These are phyloP conservation scores for Drosophila fuyamai DNA, from an alignment of 1,140 invertebrate genomes.

Conservation along the genomic window DNA sequence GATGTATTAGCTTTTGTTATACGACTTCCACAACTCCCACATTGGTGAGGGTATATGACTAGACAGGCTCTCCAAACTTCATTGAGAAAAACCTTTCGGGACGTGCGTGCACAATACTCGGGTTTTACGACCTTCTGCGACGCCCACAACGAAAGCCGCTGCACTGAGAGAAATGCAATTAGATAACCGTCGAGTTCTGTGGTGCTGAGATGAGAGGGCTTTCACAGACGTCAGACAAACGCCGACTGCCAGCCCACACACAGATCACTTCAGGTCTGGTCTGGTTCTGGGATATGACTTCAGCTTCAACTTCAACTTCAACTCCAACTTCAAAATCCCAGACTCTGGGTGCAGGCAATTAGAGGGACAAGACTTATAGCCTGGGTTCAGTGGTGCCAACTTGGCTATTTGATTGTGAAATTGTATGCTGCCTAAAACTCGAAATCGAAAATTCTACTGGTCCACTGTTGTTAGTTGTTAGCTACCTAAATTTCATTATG, in stretches of 20 bases:
- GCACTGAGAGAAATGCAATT: slow-evolving; percentile 73
- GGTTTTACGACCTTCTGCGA: slow-evolving; percentile 77
- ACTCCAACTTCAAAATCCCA: slow-evolving; percentile 11
- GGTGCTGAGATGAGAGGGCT: slow-evolving; percentile 30
- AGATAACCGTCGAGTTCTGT: slow-evolving; percentile 26
- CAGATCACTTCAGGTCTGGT: slow-evolving; percentile 37
- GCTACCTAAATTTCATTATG: background rate
- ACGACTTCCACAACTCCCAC: slow-evolving; percentile 1
- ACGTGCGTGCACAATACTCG: slow-evolving; percentile 73
- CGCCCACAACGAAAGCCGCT: slow-evolving; percentile 62
- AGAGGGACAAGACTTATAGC: slow-evolving; percentile 33
- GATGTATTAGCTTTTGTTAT: background rate
- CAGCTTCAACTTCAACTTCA: slow-evolving; percentile 21
- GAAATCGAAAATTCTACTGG: background rate
- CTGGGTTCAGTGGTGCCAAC: slow-evolving; percentile 13
- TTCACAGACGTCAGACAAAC: slow-evolving; percentile 46
- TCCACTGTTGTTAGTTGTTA: background rate
- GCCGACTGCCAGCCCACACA: slow-evolving; percentile 68
- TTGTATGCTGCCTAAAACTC: background rate
- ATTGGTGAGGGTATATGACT: slow-evolving; percentile 6
- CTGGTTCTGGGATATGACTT: slow-evolving; percentile 40
- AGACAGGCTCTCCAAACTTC: slow-evolving; percentile 44
- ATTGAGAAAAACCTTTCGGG: slow-evolving; percentile 71
- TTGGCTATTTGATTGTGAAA: background rate
- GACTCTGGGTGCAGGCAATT: slow-evolving; percentile 28